These are phyloP conservation scores for Rhamphomyia laevipes DNA, from an alignment of 2,888 invertebrate genomes.

Conservation along the genomic window DNA sequence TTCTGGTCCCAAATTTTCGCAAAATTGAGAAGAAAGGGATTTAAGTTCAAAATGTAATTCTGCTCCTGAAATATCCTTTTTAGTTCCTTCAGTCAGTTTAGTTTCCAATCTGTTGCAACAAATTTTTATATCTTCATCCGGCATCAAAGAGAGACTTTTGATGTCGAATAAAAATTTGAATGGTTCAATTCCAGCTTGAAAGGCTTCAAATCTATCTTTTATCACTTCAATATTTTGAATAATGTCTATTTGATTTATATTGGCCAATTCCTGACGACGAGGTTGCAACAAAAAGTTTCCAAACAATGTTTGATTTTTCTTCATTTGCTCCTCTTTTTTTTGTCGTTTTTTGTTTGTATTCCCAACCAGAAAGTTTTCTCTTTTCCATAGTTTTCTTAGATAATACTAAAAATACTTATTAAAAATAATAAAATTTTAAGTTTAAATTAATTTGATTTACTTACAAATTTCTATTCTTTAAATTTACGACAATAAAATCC, in stretches of 20 bases:
- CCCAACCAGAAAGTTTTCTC: too few relatives aligned
- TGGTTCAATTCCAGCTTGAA: background rate
- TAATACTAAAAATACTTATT: too few relatives aligned
- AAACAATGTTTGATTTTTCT: too few relatives aligned
- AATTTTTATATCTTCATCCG: background rate
- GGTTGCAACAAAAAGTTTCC: too few relatives aligned
- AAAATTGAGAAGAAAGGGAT: background rate
- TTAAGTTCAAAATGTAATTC: background rate
- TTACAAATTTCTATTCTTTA: background rate
- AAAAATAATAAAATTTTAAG: too few relatives aligned
- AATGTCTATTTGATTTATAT: too few relatives aligned
- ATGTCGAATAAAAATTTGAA: background rate
- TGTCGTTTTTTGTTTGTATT: too few relatives aligned
- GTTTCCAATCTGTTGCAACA: background rate
- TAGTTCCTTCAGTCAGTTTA: background rate
- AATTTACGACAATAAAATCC: background rate
- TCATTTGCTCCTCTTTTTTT: too few relatives aligned
- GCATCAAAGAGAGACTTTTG: background rate
- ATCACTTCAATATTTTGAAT: background rate
- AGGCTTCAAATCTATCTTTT: background rate
- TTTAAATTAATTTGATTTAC: too few relatives aligned
- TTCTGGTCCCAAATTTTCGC: background rate
- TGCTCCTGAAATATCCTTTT: background rate
- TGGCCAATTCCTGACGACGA: too few relatives aligned
- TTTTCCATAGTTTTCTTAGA: too few relatives aligned